phyloP scores from a whole-genome alignment of 1,140 invertebrate genomes.

The Stratiolaelaps scimitus region DNA sequence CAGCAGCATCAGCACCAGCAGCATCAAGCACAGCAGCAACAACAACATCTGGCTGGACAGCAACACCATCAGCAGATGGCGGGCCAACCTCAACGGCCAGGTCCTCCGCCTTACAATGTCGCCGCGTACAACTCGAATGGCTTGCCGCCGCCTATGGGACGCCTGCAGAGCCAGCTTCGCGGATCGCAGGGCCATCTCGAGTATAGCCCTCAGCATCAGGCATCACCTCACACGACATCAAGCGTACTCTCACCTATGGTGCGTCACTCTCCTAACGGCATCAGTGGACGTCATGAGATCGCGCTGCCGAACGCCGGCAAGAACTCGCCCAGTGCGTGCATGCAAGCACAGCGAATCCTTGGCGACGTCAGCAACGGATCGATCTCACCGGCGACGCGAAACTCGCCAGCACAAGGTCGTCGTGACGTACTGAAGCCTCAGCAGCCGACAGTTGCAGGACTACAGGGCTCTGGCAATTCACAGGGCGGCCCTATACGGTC shows the following conservation, averaged over 20 bases:
- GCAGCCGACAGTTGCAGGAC: not conserved
- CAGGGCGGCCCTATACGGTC: constrained; percentile 9
- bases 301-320: constrained; percentile 19
- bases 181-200: not conserved
- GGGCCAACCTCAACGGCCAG: constrained; percentile 37
- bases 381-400: constrained; percentile 11
- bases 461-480: not conserved
- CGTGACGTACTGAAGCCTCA: constrained; percentile 10
- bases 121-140: constrained; percentile 15
- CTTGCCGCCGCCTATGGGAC: constrained; percentile 1
- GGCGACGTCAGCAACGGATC: constrained; percentile 28
- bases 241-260: constrained; percentile 15
- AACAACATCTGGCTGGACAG: constrained; percentile 45
- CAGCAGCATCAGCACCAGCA: constrained; percentile 32
- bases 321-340: not conserved
- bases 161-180: not conserved
- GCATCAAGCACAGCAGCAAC: constrained; percentile 43
- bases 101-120: constrained; percentile 16
- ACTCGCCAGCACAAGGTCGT: constrained; percentile 11
- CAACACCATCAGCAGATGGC: constrained; percentile 40
- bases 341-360: constrained; percentile 22
- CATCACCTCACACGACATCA: not conserved
- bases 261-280: constrained; percentile 2
- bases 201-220: not conserved
- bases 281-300: not conserved